phyloP scores from a whole-genome alignment of 2,113 vertebrate genomes.

The Hemichromis elongatus region DNA sequence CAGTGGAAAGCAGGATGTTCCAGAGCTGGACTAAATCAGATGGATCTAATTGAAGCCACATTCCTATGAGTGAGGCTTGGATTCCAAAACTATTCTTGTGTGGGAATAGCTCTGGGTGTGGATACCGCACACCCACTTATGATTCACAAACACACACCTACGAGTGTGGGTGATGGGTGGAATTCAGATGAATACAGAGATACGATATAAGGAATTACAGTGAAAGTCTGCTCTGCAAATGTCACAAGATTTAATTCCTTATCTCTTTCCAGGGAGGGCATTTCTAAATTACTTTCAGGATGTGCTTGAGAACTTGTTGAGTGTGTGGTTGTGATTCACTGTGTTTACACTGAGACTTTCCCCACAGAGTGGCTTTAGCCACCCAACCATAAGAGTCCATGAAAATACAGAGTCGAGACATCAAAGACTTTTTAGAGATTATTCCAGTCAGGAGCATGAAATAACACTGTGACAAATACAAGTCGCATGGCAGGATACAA shows the following conservation, averaged over 20 bases:
- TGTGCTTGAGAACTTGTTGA: background rate
- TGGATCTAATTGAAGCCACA: conserved; percentile 61
- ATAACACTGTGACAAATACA: conserved; percentile 65
- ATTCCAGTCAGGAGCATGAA: conserved; percentile 66
- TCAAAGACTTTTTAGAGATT: conserved; percentile 52
- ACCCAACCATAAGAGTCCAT: conserved; percentile 36
- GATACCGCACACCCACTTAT: conserved; percentile 22
- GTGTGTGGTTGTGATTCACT: conserved; percentile 47
- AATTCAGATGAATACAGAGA: background rate
- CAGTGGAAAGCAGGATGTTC: conserved; percentile 4
- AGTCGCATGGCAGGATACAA: conserved; percentile 50
- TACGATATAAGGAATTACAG: background rate
- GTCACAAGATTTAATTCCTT: background rate
- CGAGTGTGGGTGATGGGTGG: background rate
- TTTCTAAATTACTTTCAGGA: background rate
- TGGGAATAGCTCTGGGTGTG: background rate
- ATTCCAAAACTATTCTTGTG: conserved; percentile 35
- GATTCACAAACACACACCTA: background rate
- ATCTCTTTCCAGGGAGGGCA: background rate
- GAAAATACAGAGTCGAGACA: conserved; percentile 41
- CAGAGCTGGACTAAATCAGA: conserved; percentile 40
- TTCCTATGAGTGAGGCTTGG: conserved; percentile 40
- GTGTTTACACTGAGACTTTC: conserved; percentile 43
- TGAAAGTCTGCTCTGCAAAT: background rate
- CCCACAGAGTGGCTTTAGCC: conserved; percentile 34